Percentiles rank a stretch among this genome's conserved stretches.
Conservation (phyloP, 2,797 vertebrate species). For the Coluber constrictor region DNA sequence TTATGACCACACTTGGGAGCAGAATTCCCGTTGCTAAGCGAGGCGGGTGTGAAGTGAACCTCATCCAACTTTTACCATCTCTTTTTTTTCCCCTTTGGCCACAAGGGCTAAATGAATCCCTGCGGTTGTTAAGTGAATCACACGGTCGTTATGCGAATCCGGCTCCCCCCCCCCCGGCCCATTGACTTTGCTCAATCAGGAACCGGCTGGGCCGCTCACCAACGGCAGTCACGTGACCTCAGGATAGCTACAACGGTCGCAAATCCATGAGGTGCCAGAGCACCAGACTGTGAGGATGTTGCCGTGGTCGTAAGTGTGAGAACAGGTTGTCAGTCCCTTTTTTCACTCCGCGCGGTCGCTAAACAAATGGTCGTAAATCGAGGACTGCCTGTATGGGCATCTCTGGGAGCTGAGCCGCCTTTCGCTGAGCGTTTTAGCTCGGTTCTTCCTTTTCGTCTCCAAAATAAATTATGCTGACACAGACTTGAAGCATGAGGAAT, state of each 20-base stretch:
- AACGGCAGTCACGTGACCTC: not conserved
- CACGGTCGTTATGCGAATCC: not conserved
- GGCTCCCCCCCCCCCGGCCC: not conserved
- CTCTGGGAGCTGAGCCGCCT: too few relatives aligned
- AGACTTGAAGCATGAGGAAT: conserved; percentile 25
- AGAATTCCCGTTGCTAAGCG: not conserved
- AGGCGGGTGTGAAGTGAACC: not conserved
- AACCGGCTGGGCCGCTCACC: not conserved
- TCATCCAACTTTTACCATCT: not conserved
- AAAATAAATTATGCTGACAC: too few relatives aligned
- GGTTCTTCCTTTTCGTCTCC: too few relatives aligned
- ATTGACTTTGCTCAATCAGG: not conserved
- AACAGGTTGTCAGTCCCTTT: not conserved
- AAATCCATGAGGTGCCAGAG: too few relatives aligned
- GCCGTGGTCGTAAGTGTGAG: not conserved
- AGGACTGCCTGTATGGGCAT: not conserved
- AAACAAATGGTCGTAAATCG: not conserved
- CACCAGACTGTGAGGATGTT: not conserved
- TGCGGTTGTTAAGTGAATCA: not conserved
- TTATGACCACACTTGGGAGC: not conserved
- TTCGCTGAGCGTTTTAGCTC: too few relatives aligned
- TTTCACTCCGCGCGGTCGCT: not conserved
- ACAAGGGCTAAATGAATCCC: not conserved
- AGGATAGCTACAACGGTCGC: not conserved
- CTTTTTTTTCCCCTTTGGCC: not conserved